These are phyloP conservation scores for Eulemur coronatus DNA, from an alignment of 2,797 vertebrate genomes.

Conservation along the genomic window DNA sequence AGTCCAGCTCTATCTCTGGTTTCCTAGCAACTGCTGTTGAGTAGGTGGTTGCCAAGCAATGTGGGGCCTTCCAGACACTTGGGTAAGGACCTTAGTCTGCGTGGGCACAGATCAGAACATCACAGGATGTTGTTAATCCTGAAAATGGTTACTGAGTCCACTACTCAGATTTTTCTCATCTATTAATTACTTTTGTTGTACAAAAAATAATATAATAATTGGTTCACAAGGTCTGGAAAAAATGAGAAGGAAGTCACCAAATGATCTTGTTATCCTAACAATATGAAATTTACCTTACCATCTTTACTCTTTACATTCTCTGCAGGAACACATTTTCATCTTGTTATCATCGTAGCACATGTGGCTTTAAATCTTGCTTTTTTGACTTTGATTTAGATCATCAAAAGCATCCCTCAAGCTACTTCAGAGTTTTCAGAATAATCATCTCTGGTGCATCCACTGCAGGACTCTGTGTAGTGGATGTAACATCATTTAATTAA, in stretches of 20 bases:
- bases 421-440: background rate
- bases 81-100: background rate
- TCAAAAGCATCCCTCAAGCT: background rate
- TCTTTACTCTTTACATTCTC: background rate
- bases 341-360: background rate
- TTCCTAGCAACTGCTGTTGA: constrained; percentile 59
- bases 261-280: background rate
- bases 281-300: background rate
- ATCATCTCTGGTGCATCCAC: background rate
- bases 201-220: background rate
- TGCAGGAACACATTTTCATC: background rate
- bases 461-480: background rate
- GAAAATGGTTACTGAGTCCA: background rate
- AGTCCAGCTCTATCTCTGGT: background rate
- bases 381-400: background rate
- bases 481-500: background rate
- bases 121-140: background rate
- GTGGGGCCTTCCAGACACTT: background rate
- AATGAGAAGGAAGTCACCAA: background rate
- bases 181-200: background rate
- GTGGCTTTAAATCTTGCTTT: background rate
- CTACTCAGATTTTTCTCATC: background rate
- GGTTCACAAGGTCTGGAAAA: background rate
- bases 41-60: constrained; percentile 55
- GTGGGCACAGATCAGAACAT: background rate